Conservation (phyloP, 2,888 invertebrate species). For the Dermolepida albohirtum region DNA sequence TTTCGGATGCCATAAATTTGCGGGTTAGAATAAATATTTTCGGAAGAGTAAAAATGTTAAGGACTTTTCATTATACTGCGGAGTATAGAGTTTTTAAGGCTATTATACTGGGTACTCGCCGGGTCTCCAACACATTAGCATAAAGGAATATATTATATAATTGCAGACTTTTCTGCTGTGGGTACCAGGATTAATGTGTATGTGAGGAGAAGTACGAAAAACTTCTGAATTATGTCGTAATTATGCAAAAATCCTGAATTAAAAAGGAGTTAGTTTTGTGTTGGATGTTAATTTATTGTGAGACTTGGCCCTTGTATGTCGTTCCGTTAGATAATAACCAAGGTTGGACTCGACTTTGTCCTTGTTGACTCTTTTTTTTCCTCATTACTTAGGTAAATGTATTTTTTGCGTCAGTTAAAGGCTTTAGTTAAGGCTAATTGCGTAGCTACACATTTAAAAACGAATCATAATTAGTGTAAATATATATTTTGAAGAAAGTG, state of each 20-base stretch:
- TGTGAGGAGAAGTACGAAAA: slow-evolving; percentile 33
- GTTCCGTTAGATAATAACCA: not conserved
- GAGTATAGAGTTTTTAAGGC: slow-evolving; percentile 65
- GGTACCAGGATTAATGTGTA: slow-evolving; percentile 38
- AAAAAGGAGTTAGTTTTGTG: slow-evolving; percentile 48
- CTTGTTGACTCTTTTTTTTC: slow-evolving; percentile 16
- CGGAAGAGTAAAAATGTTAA: slow-evolving; percentile 66
- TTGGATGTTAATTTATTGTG: slow-evolving; percentile 49
- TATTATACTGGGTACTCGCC: slow-evolving; percentile 58
- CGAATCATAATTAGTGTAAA: slow-evolving; percentile 37
- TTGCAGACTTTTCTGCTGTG: slow-evolving; percentile 52
- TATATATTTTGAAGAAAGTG: slow-evolving; percentile 31
- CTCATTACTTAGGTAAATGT: slow-evolving; percentile 7
- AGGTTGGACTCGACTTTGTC: slow-evolving; percentile 25
- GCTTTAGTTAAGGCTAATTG: too few species aligned
- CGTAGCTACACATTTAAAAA: slow-evolving; percentile 24
- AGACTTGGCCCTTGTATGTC: slow-evolving; percentile 45
- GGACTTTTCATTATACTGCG: slow-evolving; percentile 66
- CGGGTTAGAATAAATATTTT: slow-evolving; percentile 67
- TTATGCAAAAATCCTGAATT: slow-evolving; percentile 47
- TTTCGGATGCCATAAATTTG: slow-evolving; percentile 67
- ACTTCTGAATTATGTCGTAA: slow-evolving; percentile 45
- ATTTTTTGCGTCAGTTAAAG: not conserved
- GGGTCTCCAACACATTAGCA: slow-evolving; percentile 62
- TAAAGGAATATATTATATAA: slow-evolving; percentile 66